Evolutionary conservation across 1,140 invertebrate species (phyloP).

Genomic region (Drosophila nigromelanica): DNA sequence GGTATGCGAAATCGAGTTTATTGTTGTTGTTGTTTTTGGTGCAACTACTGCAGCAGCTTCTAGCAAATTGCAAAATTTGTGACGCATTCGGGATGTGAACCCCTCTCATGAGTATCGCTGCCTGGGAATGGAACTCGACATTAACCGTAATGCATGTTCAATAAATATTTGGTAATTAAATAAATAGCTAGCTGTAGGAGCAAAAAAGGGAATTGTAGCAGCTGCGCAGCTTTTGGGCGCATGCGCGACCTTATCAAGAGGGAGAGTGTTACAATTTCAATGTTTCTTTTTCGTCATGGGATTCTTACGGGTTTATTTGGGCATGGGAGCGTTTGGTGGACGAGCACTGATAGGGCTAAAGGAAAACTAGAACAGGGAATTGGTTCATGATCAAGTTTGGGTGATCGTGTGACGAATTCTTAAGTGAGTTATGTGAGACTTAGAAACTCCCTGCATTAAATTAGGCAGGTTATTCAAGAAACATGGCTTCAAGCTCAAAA

Average conservation of each 20-base stretch:
- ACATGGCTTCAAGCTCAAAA: too few relatives aligned
- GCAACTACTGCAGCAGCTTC: conserved; percentile 26
- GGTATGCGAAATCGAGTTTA: conserved; percentile 53
- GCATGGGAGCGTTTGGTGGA: conserved; percentile 43
- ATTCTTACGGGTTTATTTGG: conserved; percentile 39
- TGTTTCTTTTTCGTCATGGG: conserved; percentile 59
- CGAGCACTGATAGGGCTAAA: conserved; percentile 27
- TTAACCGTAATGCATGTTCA: conserved; percentile 80
- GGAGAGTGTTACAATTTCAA: conserved; percentile 71
- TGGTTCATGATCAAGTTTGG: conserved; percentile 11
- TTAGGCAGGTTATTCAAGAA: neutral
- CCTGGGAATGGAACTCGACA: conserved; percentile 53
- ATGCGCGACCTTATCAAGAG: conserved; percentile 25
- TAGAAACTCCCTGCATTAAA: neutral
- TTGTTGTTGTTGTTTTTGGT: conserved; percentile 22
- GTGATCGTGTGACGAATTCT: conserved; percentile 37
- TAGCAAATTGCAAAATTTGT: conserved; percentile 75
- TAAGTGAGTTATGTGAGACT: neutral
- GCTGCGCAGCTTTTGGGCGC: conserved; percentile 68
- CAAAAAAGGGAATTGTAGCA: conserved; percentile 32
- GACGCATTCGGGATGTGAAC: conserved; percentile 50
- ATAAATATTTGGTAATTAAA: conserved; percentile 82
- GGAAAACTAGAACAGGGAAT: conserved; percentile 24
- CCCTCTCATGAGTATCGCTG: conserved; percentile 14
- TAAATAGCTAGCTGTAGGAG: conserved; percentile 54